phyloP scores from a whole-genome alignment of 2,113 vertebrate species.

The Physeter macrocephalus region DNA sequence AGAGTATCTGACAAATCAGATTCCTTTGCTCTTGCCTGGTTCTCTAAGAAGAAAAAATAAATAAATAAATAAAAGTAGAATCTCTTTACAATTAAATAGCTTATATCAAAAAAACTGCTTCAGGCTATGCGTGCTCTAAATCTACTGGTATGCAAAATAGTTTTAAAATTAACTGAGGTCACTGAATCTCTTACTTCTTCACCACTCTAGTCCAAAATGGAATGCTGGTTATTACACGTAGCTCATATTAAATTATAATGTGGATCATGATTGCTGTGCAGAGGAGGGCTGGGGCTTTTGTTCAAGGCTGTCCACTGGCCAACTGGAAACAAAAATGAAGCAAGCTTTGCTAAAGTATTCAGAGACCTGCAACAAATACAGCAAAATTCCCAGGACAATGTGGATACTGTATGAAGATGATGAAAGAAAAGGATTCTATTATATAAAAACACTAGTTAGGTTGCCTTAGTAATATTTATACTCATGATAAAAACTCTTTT shows the following conservation, averaged over 20 bases:
- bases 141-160: neutral
- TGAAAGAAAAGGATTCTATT: slow-evolving; percentile 64
- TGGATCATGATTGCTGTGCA: slow-evolving; percentile 65
- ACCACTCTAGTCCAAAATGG: slow-evolving; percentile 72
- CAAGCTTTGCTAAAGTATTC: slow-evolving; percentile 72
- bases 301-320: slow-evolving; percentile 73
- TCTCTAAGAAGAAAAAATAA: slow-evolving; percentile 82
- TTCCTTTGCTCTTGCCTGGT: slow-evolving; percentile 92
- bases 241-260: slow-evolving; percentile 65
- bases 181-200: slow-evolving; percentile 56
- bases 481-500: neutral
- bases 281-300: slow-evolving; percentile 78
- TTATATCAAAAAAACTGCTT: neutral
- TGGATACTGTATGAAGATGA: slow-evolving; percentile 60
- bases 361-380: slow-evolving; percentile 72
- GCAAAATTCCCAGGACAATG: slow-evolving; percentile 66
- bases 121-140: neutral
- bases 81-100: slow-evolving; percentile 44
- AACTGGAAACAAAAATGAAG: slow-evolving; percentile 76
- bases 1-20: slow-evolving; percentile 98
- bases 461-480: slow-evolving; percentile 20
- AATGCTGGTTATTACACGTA: slow-evolving; percentile 64
- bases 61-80: slow-evolving; percentile 41
- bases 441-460: slow-evolving; percentile 50
- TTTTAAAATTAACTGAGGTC: slow-evolving; percentile 44